phyloP scores from a whole-genome alignment of 2,888 invertebrate species.

The Deilephila porcellus region DNA sequence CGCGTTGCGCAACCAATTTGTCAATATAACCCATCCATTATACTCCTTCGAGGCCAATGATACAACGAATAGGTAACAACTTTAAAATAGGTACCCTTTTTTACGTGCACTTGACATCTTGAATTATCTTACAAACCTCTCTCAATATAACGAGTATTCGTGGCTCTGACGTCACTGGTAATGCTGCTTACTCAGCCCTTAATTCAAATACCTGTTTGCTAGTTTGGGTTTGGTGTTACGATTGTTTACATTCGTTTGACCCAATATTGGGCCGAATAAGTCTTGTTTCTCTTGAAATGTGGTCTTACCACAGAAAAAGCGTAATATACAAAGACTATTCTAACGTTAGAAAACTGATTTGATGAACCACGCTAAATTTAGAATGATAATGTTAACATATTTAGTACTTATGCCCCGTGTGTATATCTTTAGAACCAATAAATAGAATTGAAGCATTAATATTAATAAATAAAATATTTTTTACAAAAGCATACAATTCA shows the following conservation, averaged over 20 bases:
- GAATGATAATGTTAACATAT: too few species aligned
- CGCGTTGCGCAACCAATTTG: too few species aligned
- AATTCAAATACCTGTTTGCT: slow-evolving; percentile 55
- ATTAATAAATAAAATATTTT: too few species aligned
- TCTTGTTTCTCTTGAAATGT: not conserved
- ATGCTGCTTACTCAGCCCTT: slow-evolving; percentile 44
- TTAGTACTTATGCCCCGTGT: too few species aligned
- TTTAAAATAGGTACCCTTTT: not conserved
- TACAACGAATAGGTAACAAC: too few species aligned
- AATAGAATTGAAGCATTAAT: too few species aligned
- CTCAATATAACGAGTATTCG: not conserved
- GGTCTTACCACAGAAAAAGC: not conserved
- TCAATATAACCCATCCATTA: too few species aligned
- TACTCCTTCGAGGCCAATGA: too few species aligned
- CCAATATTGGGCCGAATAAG: slow-evolving; percentile 48
- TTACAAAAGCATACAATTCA: too few species aligned
- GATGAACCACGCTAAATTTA: too few species aligned
- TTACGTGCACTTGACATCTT: not conserved
- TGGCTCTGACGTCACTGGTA: slow-evolving; percentile 23
- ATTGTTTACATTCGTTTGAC: slow-evolving; percentile 47
- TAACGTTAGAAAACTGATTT: too few species aligned
- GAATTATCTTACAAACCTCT: not conserved
- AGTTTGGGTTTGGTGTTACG: slow-evolving; percentile 55
- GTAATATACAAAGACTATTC: not conserved
- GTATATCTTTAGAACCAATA: too few species aligned